Conservation (phyloP, 2,888 invertebrate genomes). For the Callinectes sapidus region DNA sequence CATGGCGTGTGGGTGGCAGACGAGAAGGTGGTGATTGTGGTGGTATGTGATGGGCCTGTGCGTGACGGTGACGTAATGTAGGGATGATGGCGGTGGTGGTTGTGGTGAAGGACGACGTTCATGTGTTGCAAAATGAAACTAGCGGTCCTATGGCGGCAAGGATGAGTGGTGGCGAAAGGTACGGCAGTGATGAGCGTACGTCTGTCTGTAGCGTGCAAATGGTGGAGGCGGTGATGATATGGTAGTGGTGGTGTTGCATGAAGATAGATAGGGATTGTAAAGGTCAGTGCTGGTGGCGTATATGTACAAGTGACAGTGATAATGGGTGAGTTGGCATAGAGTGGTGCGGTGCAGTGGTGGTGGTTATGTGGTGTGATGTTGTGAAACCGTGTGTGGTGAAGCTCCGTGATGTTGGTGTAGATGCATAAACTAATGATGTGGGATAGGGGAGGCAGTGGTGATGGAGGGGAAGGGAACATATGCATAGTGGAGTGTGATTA, state of each 20-base stretch:
- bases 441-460: background rate
- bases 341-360: background rate
- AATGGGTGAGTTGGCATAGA: background rate
- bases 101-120: background rate
- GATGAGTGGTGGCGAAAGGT: background rate
- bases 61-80: slow-evolving; percentile 8
- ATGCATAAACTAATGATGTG: background rate
- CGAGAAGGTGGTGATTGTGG: too few species aligned
- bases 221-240: background rate
- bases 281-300: background rate
- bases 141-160: background rate
- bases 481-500: background rate
- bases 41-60: background rate
- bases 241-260: background rate
- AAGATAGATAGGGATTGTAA: background rate
- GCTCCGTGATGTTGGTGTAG: background rate
- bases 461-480: background rate
- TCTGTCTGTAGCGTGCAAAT: background rate
- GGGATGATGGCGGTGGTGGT: background rate
- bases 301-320: background rate
- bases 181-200: background rate
- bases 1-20: background rate
- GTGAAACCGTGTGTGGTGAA: background rate
- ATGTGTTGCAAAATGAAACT: background rate
- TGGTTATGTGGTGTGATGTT: background rate